A percentile compares a stretch with the other conserved stretches of the same genome.
Evolutionary conservation across 2,797 vertebrate genomes (phyloP).

Genomic region (Peromyscus attwateri): DNA sequence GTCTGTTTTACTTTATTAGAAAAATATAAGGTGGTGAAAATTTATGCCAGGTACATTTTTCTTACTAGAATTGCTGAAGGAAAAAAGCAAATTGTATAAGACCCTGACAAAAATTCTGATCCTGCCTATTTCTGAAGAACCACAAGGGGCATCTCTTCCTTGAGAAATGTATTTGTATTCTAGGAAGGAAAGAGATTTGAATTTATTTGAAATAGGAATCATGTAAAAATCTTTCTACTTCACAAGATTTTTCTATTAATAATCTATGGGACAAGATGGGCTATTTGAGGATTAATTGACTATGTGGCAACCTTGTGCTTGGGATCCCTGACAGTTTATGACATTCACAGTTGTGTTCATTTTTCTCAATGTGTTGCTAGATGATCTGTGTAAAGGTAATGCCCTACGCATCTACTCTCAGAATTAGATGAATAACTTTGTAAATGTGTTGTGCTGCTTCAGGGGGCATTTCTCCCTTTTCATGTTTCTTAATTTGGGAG

Average conservation of each 20-base stretch:
- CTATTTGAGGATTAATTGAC: conserved; percentile 82
- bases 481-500: conserved; percentile 70
- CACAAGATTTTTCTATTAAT: conserved; percentile 36
- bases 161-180: conserved; percentile 6
- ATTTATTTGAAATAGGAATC: conserved; percentile 37
- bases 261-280: conserved; percentile 44
- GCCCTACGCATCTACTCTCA: conserved; percentile 46
- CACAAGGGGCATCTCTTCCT: neutral
- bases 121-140: neutral
- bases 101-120: neutral
- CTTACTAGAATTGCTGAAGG: neutral
- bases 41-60: neutral
- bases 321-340: conserved; percentile 42
- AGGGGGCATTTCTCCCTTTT: conserved; percentile 46
- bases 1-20: neutral
- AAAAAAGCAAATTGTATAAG: neutral
- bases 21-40: neutral
- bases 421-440: conserved; percentile 48
- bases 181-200: neutral
- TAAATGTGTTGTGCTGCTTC: conserved; percentile 70
- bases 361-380: conserved; percentile 67
- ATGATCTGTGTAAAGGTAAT: conserved; percentile 65
- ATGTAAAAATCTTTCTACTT: conserved; percentile 68
- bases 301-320: conserved; percentile 73
- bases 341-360: conserved; percentile 33